These are phyloP conservation scores for Pipistrellus kuhlii DNA, from an alignment of 2,797 vertebrate genomes.

Conservation along the genomic window DNA sequence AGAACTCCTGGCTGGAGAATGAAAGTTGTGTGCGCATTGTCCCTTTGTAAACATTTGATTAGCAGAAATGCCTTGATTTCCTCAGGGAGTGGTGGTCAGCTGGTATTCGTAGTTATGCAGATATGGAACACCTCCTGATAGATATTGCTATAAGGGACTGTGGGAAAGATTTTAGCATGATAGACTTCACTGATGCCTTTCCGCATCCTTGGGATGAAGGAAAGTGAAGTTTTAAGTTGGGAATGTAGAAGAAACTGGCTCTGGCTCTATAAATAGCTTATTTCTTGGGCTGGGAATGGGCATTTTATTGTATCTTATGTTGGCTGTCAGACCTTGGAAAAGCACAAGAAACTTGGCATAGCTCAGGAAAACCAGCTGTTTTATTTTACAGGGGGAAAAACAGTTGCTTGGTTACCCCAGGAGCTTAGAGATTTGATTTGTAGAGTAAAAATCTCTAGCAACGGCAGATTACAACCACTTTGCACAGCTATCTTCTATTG, in stretches of 20 bases:
- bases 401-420: conserved; percentile 62
- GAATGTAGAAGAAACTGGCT: conserved; percentile 16
- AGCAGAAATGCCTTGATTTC: not conserved
- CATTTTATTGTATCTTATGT: conserved; percentile 25
- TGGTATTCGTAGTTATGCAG: conserved; percentile 12
- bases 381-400: conserved; percentile 52
- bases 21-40: conserved; percentile 5
- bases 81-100: not conserved
- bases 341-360: conserved; percentile 26
- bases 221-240: conserved; percentile 32
- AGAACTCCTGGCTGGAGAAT: not conserved
- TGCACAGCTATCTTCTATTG: not conserved
- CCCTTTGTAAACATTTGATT: conserved; percentile 25
- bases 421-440: conserved; percentile 46
- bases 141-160: not conserved
- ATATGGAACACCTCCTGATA: not conserved
- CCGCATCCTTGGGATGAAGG: not conserved
- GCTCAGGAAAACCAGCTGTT: conserved; percentile 28
- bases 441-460: conserved; percentile 63
- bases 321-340: conserved; percentile 57
- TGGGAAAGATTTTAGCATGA: not conserved
- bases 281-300: conserved; percentile 53
- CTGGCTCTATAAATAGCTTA: not conserved
- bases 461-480: conserved; percentile 5
- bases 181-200: not conserved